phyloP scores from a whole-genome alignment of 2,888 invertebrate species.

The Hemaris fuciformis region DNA sequence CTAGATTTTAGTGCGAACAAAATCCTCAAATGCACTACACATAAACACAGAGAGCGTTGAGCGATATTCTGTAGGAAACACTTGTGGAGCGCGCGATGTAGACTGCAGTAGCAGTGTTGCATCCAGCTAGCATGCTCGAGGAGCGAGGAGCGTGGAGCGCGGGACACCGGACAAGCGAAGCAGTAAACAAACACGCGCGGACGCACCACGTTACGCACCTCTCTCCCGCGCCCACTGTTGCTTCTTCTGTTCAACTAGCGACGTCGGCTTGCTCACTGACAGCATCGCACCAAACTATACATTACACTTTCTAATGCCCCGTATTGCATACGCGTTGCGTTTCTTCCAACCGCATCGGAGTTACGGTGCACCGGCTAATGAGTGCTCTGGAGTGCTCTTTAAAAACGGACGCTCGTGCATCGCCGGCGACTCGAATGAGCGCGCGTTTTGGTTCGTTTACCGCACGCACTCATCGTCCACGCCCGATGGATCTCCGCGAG shows the following conservation, averaged over 20 bases:
- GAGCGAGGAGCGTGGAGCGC: too few species aligned
- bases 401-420: constrained; percentile 70
- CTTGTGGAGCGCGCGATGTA: constrained; percentile 4
- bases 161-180: background rate
- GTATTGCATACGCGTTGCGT: constrained; percentile 71
- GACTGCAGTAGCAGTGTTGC: background rate
- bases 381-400: constrained; percentile 62
- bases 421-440: constrained; percentile 43
- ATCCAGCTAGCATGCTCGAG: background rate
- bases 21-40: constrained; percentile 7
- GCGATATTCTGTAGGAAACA: background rate
- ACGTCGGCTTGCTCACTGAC: constrained; percentile 77
- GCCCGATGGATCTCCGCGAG: constrained; percentile 50
- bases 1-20: background rate
- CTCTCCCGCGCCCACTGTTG: constrained; percentile 96
- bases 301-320: constrained; percentile 77
- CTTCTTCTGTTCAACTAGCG: constrained; percentile 93
- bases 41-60: background rate
- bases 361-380: constrained; percentile 77
- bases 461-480: constrained; percentile 73
- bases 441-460: constrained; percentile 70
- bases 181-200: constrained; percentile 17
- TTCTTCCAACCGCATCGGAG: constrained; percentile 61
- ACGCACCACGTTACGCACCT: constrained; percentile 82
- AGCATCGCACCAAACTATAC: constrained; percentile 74